Evolutionary conservation across 2,113 vertebrate species (phyloP).

Genomic region (Ariopsis seemanni): DNA sequence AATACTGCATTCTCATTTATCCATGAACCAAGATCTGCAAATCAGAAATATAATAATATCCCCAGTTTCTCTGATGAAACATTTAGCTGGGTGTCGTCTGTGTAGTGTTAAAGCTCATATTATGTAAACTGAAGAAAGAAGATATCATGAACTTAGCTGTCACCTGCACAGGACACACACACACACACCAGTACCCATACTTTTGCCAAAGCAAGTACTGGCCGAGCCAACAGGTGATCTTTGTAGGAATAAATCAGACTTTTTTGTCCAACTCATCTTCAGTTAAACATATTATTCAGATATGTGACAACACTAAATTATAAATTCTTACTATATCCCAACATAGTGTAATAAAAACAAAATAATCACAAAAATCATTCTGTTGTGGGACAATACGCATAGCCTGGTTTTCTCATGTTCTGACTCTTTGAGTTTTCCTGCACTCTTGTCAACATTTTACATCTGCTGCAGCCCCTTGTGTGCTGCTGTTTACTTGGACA

Average conservation of each 20-base stretch:
- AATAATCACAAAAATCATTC: neutral
- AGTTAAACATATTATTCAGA: neutral
- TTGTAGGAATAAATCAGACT: neutral
- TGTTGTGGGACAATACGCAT: neutral
- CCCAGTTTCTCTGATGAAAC: neutral
- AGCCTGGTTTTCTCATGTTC: neutral
- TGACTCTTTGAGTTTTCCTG: neutral
- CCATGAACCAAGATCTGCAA: neutral
- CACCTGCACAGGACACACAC: neutral
- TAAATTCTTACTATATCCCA: neutral
- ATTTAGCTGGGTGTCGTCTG: neutral
- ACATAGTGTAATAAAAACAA: neutral
- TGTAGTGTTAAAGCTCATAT: neutral
- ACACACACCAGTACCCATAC: neutral
- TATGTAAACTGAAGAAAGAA: conserved; percentile 30
- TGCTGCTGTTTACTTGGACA: conserved; percentile 69
- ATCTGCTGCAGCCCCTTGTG: conserved; percentile 56
- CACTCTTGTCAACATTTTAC: conserved; percentile 65
- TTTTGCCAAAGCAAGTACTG: neutral
- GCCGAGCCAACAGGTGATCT: neutral
- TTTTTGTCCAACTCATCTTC: neutral
- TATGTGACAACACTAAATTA: neutral
- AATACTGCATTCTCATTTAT: neutral
- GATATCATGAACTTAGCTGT: conserved; percentile 19
- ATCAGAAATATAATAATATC: neutral